Evolutionary conservation across 2,113 vertebrate species (phyloP).

Genomic region (Thomomys bottae): DNA sequence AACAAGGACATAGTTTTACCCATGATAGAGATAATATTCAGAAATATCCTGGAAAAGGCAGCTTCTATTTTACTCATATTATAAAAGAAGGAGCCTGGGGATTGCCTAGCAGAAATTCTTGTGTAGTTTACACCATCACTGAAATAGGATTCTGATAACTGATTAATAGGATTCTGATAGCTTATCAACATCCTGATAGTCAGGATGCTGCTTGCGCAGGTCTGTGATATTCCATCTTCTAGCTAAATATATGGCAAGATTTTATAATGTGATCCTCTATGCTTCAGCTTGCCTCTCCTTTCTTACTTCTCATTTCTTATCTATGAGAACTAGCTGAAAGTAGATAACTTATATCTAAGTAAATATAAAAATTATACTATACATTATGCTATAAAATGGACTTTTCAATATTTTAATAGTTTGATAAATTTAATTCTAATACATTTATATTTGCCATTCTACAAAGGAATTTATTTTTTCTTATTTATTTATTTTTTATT

Average conservation of each 20-base stretch:
- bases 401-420: neutral
- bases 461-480: too few relatives aligned
- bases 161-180: neutral
- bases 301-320: neutral
- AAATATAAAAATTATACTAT: conserved; percentile 28
- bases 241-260: neutral
- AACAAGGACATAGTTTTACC: neutral
- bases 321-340: neutral
- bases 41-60: neutral
- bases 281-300: neutral
- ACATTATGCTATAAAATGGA: neutral
- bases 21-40: neutral
- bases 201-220: neutral
- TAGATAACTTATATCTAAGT: neutral
- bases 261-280: neutral
- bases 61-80: neutral
- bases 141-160: neutral
- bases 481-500: too few relatives aligned
- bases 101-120: neutral
- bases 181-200: neutral
- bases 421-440: too few relatives aligned
- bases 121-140: neutral
- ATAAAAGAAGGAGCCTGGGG: neutral
- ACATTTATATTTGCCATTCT: too few relatives aligned
- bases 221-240: neutral